phyloP scores from a whole-genome alignment of 1,140 invertebrate species.

The Coenobita brevimanus region DNA sequence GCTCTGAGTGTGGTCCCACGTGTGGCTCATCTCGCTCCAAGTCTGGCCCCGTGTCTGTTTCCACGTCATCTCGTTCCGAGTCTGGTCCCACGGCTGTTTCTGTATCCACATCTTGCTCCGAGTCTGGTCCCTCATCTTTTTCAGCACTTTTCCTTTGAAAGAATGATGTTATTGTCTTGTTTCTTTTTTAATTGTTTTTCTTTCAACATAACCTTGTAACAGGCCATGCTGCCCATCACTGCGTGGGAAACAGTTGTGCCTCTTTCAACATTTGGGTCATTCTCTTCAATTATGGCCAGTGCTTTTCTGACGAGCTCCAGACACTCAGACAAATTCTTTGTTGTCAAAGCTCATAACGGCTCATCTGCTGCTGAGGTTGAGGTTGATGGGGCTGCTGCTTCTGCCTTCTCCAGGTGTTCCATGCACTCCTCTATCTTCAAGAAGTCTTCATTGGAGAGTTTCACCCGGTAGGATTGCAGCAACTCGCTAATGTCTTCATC shows the following conservation, averaged over 20 bases:
- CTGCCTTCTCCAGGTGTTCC: not conserved
- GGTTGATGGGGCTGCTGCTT: not conserved
- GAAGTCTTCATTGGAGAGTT: no score
- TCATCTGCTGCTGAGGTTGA: no score
- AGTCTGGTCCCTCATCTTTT: conserved; percentile 1
- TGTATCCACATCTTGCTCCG: conserved; percentile 1
- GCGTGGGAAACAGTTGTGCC: not conserved
- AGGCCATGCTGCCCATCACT: conserved; percentile 1
- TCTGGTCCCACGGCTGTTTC: no score
- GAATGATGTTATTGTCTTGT: not conserved
- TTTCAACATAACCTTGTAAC: not conserved
- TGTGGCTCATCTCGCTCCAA: not conserved
- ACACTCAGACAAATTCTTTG: not conserved
- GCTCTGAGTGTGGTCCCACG: not conserved
- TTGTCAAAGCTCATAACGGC: not conserved
- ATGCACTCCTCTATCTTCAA: not conserved
- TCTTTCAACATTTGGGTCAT: no score
- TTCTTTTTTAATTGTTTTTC: not conserved
- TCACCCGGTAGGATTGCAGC: no score
- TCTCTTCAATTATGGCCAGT: not conserved
- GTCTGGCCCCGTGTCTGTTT: conserved; percentile 1
- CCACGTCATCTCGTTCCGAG: no score
- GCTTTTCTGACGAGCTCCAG: conserved; percentile 1
- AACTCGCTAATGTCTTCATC: no score
- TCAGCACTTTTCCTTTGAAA: conserved; percentile 2